phyloP scores from a whole-genome alignment of 53 echinoderm and acorn worm genomes.

The Arbacia lixula region DNA sequence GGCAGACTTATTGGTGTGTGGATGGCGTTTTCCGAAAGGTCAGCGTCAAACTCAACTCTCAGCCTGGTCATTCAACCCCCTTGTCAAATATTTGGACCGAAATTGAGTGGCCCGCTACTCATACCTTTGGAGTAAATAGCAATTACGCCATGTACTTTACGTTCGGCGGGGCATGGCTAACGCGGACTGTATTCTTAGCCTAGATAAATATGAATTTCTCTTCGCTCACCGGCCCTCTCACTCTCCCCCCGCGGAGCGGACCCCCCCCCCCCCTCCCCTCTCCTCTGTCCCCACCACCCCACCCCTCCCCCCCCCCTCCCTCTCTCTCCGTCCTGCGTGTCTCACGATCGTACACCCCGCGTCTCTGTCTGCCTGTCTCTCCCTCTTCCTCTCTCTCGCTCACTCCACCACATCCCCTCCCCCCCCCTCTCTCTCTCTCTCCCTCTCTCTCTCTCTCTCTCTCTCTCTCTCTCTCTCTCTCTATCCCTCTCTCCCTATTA shows the following conservation, averaged over 20 bases:
- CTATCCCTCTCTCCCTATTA: neutral
- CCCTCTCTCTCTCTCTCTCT: neutral
- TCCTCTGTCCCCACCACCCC: neutral
- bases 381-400: neutral
- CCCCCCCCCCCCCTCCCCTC: conserved; percentile 4
- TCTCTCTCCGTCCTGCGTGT: neutral
- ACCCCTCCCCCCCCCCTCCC: neutral
- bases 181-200: conserved; percentile 54
- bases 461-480: neutral
- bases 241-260: too few species aligned
- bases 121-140: too few species aligned
- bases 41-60: conserved; percentile 7
- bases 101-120: too few species aligned
- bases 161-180: conserved; percentile 52
- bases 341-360: neutral
- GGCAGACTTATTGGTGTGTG: neutral
- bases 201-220: too few species aligned
- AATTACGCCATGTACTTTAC: conserved; percentile 53
- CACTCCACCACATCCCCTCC: neutral
- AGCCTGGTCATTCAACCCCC: conserved; percentile 58
- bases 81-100: too few species aligned
- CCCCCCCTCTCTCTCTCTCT: neutral
- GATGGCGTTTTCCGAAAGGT: conserved; percentile 28
- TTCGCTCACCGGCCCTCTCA: conserved; percentile 8
- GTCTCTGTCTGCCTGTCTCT: neutral